Base-by-base conservation (phyloP, 2,888 invertebrate species). In the Microctonus hyperodae region DNA sequence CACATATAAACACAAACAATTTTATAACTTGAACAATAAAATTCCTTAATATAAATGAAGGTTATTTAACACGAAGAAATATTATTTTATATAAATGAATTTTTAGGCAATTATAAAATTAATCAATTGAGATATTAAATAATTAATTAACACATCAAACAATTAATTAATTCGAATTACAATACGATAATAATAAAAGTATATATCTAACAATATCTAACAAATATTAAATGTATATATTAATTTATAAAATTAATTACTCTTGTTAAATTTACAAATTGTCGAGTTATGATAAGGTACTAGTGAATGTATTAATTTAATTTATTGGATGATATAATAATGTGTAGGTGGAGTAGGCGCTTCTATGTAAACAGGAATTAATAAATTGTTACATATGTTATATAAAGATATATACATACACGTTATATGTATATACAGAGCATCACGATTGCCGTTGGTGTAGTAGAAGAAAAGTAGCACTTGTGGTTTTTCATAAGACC, bases 401-500 rank as follows among this genome's bases (percentile, higher is more conserved):
- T 22, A 25, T 60, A 33, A 44, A 33, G n/a, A 58, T 57, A 35
- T 16, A 31, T 56, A 67, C 56, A 23, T 57, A 57, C 59, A 25
- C 37, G n/a, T 25, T 48, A 25, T 40, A 3, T 56, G 35, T 28
- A 56, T 10, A 56, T 20, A 37, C 25, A 33, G 64, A 58, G 44
- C 62, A 67, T 59, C 64, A 44, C 16, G 63, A 40, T 58, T 31
- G 55, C 69, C 65, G 67, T 69, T 70, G 58, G 68, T 64, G 63
- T 16, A 37, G 37, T 25, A 20, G 37, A 67, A 65, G 64, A 69
- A 62, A 57, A 65, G 61, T 61, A 70, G 70, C 70, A 67, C 71
- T 73, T 72, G 73, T 70, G 72, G 72, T 69, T 73, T 73, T 72
- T 72, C 67, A 67, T 69, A 69, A 72, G 68, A 72, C 64, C 73